Evolutionary conservation across 2,888 invertebrate species (phyloP).

Genomic region (Parascotia fuliginaria): DNA sequence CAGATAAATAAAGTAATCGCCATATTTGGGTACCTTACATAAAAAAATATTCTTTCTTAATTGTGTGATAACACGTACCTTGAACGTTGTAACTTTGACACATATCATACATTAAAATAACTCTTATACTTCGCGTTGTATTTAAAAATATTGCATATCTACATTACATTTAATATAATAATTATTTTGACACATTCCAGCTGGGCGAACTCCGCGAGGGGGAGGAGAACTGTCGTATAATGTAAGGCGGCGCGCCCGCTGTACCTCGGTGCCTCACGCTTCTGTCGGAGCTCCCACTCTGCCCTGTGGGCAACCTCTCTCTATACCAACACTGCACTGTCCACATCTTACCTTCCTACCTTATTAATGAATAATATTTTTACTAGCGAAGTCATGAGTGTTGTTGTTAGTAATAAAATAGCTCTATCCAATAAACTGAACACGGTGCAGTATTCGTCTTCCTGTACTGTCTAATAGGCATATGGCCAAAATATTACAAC

Average conservation of each 20-base stretch:
- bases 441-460: slow-evolving; percentile 28
- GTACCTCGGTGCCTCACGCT: slow-evolving; percentile 56
- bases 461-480: slow-evolving; percentile 31
- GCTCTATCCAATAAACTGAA: slow-evolving; percentile 7
- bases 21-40: too few relatives aligned
- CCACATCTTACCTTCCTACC: slow-evolving; percentile 17
- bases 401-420: slow-evolving; percentile 12
- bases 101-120: too few relatives aligned
- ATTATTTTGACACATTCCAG: too few relatives aligned
- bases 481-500: slow-evolving; percentile 18
- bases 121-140: too few relatives aligned
- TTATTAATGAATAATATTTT: slow-evolving; percentile 7
- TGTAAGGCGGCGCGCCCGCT: slow-evolving; percentile 50
- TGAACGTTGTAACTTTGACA: too few relatives aligned
- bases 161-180: too few relatives aligned
- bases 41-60: too few relatives aligned
- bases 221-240: slow-evolving; percentile 78
- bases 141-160: too few relatives aligned
- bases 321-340: slow-evolving; percentile 30
- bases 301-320: slow-evolving; percentile 51
- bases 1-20: too few relatives aligned
- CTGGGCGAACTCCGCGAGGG: slow-evolving; percentile 75
- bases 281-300: slow-evolving; percentile 47
- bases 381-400: slow-evolving; percentile 13
- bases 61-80: too few relatives aligned